A percentile compares a stretch with the other conserved stretches of the same genome.
phyloP scores from a whole-genome alignment of 2,113 vertebrate genomes.

The Anhinga anhinga region DNA sequence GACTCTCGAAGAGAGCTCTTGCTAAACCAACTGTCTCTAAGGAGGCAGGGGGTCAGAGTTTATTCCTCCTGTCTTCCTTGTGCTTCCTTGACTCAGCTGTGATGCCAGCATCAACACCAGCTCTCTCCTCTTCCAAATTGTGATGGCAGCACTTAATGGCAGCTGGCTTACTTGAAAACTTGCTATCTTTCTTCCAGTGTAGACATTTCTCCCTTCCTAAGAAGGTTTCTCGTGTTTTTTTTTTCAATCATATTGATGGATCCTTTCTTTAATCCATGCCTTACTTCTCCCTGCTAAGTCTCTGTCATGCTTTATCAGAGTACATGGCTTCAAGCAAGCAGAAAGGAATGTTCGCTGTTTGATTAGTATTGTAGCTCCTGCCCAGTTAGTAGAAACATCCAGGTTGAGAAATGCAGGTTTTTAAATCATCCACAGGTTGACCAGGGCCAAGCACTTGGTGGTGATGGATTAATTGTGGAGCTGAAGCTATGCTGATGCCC shows the following conservation, averaged over 20 bases:
- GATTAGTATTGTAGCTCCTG: not conserved
- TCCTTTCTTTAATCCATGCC: not conserved
- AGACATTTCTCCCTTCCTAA: not conserved
- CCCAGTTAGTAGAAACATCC: not conserved
- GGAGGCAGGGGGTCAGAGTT: not conserved
- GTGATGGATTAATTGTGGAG: not conserved
- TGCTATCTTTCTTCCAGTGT: not conserved
- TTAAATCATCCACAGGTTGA: not conserved
- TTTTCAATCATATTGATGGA: not conserved
- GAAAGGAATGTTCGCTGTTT: not conserved
- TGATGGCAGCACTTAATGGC: not conserved
- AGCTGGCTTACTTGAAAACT: not conserved
- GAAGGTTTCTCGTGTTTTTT: not conserved
- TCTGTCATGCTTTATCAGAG: not conserved
- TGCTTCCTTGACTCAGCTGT: not conserved
- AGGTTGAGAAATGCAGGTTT: not conserved
- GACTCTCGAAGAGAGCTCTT: not conserved
- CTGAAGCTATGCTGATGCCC: not conserved
- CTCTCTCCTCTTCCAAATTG: not conserved
- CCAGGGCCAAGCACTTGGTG: not conserved
- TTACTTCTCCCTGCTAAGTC: not conserved
- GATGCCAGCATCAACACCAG: not conserved
- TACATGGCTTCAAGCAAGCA: not conserved
- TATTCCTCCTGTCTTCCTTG: not conserved
- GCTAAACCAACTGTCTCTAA: not conserved